Base-by-base conservation (phyloP, 2,888 invertebrate genomes). In the Byasa hedistus region DNA sequence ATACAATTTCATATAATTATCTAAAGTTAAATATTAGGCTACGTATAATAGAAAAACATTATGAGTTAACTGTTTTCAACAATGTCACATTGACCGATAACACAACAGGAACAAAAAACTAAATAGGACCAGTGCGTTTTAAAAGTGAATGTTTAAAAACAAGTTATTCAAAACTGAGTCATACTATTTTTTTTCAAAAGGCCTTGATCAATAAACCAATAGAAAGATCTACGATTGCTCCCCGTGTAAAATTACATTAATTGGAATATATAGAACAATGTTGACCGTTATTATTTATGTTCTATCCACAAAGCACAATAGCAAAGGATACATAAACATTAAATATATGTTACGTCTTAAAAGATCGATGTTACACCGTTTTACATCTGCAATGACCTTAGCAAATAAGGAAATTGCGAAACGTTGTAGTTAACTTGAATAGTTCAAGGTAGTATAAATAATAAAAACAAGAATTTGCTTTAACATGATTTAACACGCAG, bases 361-460 rank as follows among this genome's bases (percentile, higher is more conserved):
- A n/a, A 48, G n/a, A n/a, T 48, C 12, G 2, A 48, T n/a, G n/a
- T 48, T 48, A 55, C 19, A 55, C 23, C 15, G 51, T 51, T 57
- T 64, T 54, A 54, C 36, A 4, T 61, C 36, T 52, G 48, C 51
- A 54, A 58, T 64, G 64, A 58, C 64, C 58, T 58, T 36, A n/a
- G 36, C 52, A 58, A 39, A 58, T 58, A 58, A 58, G 64, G 58
- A 58, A 64, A 36, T 36, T 54, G 15, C 4, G n/a, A 19, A 19
- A 48, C n/a, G 2, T 48, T 48, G 12, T 7, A n/a, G 48, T n/a
- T n/a, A 48, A 19, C 48, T 48, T 48, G 48, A 48, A 48, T n/a
- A n/a, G 48, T 48, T 48, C 48, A 48, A 48, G 48, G 48, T n/a
- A 48, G 39, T 39, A 39, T 15, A n/a, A 48, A 19, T 5, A 48